Percentiles rank a stretch among this genome's conserved stretches.
phyloP scores from a whole-genome alignment of 2,888 invertebrate species.

The Chrysotoxum bicinctum region DNA sequence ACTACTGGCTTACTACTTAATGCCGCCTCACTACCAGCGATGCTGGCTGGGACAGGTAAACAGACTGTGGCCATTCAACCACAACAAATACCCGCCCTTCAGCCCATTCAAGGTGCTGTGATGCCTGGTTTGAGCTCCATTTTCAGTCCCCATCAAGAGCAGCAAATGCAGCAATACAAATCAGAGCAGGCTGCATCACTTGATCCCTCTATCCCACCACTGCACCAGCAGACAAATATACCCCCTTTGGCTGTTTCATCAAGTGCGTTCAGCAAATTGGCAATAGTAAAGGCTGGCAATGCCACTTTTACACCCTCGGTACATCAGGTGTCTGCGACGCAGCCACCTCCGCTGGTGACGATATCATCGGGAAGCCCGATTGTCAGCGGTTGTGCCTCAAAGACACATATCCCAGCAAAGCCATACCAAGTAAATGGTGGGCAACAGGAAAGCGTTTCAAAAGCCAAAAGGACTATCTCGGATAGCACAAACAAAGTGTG shows the following conservation, averaged over 20 bases:
- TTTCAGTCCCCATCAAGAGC: constrained; percentile 75
- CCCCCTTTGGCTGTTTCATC: constrained; percentile 62
- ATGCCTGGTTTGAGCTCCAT: constrained; percentile 79
- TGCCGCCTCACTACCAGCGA: constrained; percentile 80
- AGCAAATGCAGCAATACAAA: constrained; percentile 72
- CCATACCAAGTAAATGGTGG: constrained; percentile 77
- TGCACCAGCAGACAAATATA: constrained; percentile 69
- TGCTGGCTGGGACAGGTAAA: constrained; percentile 76
- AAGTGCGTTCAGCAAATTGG: constrained; percentile 64
- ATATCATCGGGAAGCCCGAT: constrained; percentile 74
- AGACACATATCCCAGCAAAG: constrained; percentile 73
- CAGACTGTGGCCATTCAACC: constrained; percentile 63
- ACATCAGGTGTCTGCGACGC: constrained; percentile 73
- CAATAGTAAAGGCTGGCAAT: constrained; percentile 56
- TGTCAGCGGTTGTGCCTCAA: constrained; percentile 26
- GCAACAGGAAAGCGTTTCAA: constrained; percentile 68
- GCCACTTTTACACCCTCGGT: constrained; percentile 45
- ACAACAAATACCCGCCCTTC: constrained; percentile 78
- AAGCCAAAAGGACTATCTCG: constrained; percentile 48
- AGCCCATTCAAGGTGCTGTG: constrained; percentile 77
- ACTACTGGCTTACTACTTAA: constrained; percentile 79
- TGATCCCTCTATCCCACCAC: constrained; percentile 70
- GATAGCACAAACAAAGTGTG: constrained; percentile 28
- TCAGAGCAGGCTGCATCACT: constrained; percentile 60
- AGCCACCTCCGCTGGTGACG: constrained; percentile 77